Evolutionary conservation across 2,113 vertebrate genomes (phyloP).

Genomic region (Oryzias javanicus): DNA sequence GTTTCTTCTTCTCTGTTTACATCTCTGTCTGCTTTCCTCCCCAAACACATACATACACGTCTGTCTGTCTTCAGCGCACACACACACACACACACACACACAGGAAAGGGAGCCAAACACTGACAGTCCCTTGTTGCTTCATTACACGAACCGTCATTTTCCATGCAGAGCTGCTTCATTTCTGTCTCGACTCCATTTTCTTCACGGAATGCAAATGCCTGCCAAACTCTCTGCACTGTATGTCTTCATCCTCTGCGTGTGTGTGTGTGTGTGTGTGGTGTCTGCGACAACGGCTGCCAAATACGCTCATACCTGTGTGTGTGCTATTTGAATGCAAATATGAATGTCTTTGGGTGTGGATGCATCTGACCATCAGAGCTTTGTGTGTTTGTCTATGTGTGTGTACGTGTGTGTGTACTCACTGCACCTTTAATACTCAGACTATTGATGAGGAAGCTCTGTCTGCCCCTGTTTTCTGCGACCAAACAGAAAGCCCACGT

Average conservation of each 20-base stretch:
- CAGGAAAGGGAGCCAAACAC: slow-evolving; percentile 28
- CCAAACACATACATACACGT: slow-evolving; percentile 16
- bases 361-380: slow-evolving; percentile 33
- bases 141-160: slow-evolving; percentile 57
- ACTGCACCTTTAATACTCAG: slow-evolving; percentile 59
- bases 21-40: slow-evolving; percentile 16
- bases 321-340: slow-evolving; percentile 1
- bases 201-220: slow-evolving; percentile 46
- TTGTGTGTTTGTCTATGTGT: neutral
- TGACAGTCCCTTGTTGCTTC: slow-evolving; percentile 50
- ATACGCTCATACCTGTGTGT: slow-evolving; percentile 29
- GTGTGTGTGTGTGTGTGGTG: slow-evolving; percentile 23
- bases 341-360: slow-evolving; percentile 15
- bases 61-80: slow-evolving; percentile 1
- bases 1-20: slow-evolving; percentile 46
- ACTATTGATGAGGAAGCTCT: slow-evolving; percentile 40
- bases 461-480: slow-evolving; percentile 20
- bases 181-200: slow-evolving; percentile 55
- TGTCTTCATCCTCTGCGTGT: slow-evolving; percentile 9
- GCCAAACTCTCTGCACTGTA: slow-evolving; percentile 38
- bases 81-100: slow-evolving; percentile 16
- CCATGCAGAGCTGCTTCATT: slow-evolving; percentile 40
- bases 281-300: slow-evolving; percentile 56
- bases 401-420: slow-evolving; percentile 19
- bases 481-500: slow-evolving; percentile 26